These are phyloP conservation scores for Caenorhabditis sp. DNA, from an alignment of 2,888 invertebrate genomes.

Conservation along the genomic window DNA sequence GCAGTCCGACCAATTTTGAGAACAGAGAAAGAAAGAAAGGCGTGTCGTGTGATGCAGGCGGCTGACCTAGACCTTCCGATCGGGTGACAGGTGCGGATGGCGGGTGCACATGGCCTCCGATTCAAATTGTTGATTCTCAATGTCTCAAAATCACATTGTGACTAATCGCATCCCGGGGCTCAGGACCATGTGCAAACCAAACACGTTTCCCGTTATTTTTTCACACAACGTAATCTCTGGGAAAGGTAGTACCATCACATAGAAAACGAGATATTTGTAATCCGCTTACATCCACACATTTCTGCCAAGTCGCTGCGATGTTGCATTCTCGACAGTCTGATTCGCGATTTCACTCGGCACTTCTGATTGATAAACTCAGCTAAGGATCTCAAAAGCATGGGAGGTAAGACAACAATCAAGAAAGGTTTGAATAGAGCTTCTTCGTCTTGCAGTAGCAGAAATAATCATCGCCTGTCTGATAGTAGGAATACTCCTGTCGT, in stretches of 20 bases:
- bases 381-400: slow-evolving; percentile 1
- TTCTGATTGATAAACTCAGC: no score
- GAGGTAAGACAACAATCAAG: slow-evolving; percentile 3
- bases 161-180: no score
- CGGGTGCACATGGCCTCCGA: background rate
- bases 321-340: slow-evolving; percentile 34
- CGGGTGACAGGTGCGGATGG: slow-evolving; percentile 37
- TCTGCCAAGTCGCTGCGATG: slow-evolving; percentile 15
- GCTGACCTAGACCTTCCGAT: slow-evolving; percentile 36
- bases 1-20: no score
- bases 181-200: no score
- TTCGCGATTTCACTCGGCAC: background rate
- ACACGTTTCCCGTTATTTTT: background rate
- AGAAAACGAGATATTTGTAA: slow-evolving; percentile 36
- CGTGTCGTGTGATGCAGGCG: slow-evolving; percentile 11
- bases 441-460: slow-evolving; percentile 48
- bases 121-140: no score
- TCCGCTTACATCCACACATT: slow-evolving; percentile 41
- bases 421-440: no score
- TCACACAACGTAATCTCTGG: background rate
- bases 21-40: background rate
- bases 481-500: slow-evolving; percentile 32
- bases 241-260: slow-evolving; percentile 1
- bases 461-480: slow-evolving; percentile 55
- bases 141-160: no score